Base-by-base conservation (phyloP, 2,113 vertebrate genomes). In the Pyxicephalus adspersus region DNA sequence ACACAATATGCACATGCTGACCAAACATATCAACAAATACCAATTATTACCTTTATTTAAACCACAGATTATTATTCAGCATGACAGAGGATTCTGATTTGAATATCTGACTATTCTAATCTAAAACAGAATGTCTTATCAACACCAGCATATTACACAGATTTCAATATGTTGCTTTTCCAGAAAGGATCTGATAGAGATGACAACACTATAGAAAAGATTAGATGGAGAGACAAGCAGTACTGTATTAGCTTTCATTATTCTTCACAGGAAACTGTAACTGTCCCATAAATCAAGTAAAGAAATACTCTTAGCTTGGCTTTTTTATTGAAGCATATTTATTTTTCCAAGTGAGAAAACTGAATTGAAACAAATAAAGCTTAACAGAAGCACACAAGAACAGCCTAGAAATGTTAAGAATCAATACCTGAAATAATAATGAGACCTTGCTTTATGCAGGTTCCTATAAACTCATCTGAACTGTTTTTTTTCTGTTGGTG, bases 131-230 rank as follows among this genome's bases (percentile, higher is more conserved):
- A 70, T 70, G 67, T 77, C 38, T 54, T 60, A 68, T 79, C 64
- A 68, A 45, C 63, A 78, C 50, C 57, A 38, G 52, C 64, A 68
- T 68, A 60, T 79, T 68, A 79, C 77, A 79, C 64, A 68, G 19
- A 79, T 79, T 68, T 78, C 76, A 78, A 78, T 78, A 55, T 68
- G 51, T 51, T 55, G 75, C 54, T 68, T 79, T 55, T 79, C 51
- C 60, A 68, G 52, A 79, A 31, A 58, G 34, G 51, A 79, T 66
- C 26, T 67, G 67, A 78, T 67, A 54, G 51, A 79, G 54, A 78
- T 78, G 64, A 68, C 77, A 79, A 60, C 64, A 68, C 25, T 79
- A 66, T 26, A 58, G 20, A 58, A 67, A 66, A 66, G 76, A 78
- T 78, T 31, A 78, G 51, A 55, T 66, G 28, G 20, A 78, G 76